Evolutionary conservation across 2,113 vertebrate species (phyloP).

Genomic region (Cyprinus carpio): DNA sequence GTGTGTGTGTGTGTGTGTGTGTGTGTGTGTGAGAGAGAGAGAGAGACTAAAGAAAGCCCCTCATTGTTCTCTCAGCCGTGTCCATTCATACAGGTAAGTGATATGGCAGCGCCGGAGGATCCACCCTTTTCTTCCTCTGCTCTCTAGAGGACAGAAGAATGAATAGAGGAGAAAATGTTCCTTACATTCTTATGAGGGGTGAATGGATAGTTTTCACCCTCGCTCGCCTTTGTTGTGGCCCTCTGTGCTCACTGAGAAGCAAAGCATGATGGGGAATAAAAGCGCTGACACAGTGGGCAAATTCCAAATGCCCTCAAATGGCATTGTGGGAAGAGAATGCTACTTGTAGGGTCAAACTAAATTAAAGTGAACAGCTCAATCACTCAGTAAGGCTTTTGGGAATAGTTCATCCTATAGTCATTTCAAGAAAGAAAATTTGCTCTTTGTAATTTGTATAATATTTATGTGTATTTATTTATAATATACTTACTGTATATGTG

Average conservation of each 20-base stretch:
- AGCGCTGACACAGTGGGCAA: not conserved
- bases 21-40: conserved; percentile 1
- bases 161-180: conserved; percentile 21
- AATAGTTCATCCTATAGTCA: not conserved
- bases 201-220: conserved; percentile 17
- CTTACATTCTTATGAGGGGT: not conserved
- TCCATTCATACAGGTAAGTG: conserved; percentile 32
- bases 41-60: conserved; percentile 23
- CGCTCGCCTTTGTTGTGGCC: not conserved
- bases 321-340: not conserved
- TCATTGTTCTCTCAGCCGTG: conserved; percentile 30
- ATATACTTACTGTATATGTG: too few relatives aligned
- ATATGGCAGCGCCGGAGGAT: not conserved
- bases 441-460: conserved; percentile 10
- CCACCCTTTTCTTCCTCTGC: conserved; percentile 25
- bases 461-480: too few relatives aligned
- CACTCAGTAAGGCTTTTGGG: not conserved
- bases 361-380: not conserved
- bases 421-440: not conserved
- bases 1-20: conserved; percentile 37
- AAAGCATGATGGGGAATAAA: conserved; percentile 5
- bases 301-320: conserved; percentile 10
- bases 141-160: conserved; percentile 23
- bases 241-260: conserved; percentile 12
- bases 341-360: not conserved